Base-by-base conservation (phyloP, 2,797 vertebrate species). In the Lagocephalus sceleratus region DNA sequence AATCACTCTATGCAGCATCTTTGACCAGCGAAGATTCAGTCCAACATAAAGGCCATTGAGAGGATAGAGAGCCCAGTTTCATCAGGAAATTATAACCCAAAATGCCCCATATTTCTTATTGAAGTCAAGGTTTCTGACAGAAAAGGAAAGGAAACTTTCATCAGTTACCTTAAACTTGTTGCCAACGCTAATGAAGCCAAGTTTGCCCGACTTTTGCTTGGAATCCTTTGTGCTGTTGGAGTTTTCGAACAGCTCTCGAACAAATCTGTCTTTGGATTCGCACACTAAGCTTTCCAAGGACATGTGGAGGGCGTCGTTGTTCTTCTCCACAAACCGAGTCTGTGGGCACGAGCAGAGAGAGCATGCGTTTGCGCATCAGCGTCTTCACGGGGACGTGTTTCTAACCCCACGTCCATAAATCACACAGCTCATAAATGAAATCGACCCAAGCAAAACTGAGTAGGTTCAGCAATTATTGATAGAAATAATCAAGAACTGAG, bases 251-350 rank as follows among this genome's bases (percentile, higher is more conserved):
- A 99, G 89, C 66, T 94, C 88, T 44, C 94, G 91, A 51, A 99
- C 89, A 91, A 99, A 99, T 78, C 92, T 93, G 89, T 99, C 97
- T 85, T 94, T 96, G 21, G 97, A 99, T 86, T 98, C 97, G 63
- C 94, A 95, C 85, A 99, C 93, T 69, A 99, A 92, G 69, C 92
- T 92, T 51, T 98, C 95, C 84, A 99, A 91, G 63, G 97, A 99
- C 97, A 99, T 99, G 83, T 99, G 97, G 59, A 99, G 92, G 70
- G 97, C 96, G 49, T 99, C 97, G 19, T 99, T 98, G 86, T 99
- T 99, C 89, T 99, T 99, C 84, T 99, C 97, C 84, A 99, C 97
- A 85, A 99, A 99, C 50, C 96, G 94, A 69, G 79, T 92, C 97
- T 99, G 88, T 63, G 86, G 76, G 86, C 82, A 55, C 47, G 64